Base-by-base conservation (phyloP, 2,888 invertebrate species). In the Acleris sparsana region DNA sequence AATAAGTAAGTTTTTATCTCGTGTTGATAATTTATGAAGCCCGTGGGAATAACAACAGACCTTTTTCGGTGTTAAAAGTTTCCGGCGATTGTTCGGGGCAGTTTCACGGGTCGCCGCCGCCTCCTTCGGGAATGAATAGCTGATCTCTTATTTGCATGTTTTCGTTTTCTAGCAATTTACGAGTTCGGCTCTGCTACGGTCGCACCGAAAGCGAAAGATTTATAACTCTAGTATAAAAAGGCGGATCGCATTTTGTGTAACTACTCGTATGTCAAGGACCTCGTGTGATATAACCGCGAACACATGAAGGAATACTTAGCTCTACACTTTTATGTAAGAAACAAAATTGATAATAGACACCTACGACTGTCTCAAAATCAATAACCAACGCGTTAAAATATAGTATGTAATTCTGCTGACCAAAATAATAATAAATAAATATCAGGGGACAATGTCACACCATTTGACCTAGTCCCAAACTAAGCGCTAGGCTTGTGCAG, bases 121-220 rank as follows among this genome's bases (percentile, higher is more conserved):
- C 55, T 56, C 53, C 63, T 52, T n/a, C 11, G 58, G 66, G 62
- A 65, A 65, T 57, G 55, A 58, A 68, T 44, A 43, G 58, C 73
- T 74, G 71, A 72, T 69, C 63, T 73, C 72, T 75, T 72, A 76
- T 77, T 80, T 78, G 70, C 73, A 74, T 73, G 75, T 72, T 73
- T 75, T 73, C 73, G 72, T 74, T 69, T 63, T 61, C 57, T 53
- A 69, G 53, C 70, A 69, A 70, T 73, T 75, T 71, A 65, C 69
- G 65, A 70, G 69, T 70, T 70, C 52, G 49, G 58, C 53, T 64
- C 61, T 56, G 66, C 68, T 69, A 59, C 71, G 70, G 72, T 72
- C 71, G 62, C 66, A 66, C 52, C 53, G 53, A 59, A 53, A 49
- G 67, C 69, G 70, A 65, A 61, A 72, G 72, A 78, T 80, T 78